These are phyloP conservation scores for Lasioglossum oenotherae DNA, from an alignment of 2,888 invertebrate species.

Conservation along the genomic window DNA sequence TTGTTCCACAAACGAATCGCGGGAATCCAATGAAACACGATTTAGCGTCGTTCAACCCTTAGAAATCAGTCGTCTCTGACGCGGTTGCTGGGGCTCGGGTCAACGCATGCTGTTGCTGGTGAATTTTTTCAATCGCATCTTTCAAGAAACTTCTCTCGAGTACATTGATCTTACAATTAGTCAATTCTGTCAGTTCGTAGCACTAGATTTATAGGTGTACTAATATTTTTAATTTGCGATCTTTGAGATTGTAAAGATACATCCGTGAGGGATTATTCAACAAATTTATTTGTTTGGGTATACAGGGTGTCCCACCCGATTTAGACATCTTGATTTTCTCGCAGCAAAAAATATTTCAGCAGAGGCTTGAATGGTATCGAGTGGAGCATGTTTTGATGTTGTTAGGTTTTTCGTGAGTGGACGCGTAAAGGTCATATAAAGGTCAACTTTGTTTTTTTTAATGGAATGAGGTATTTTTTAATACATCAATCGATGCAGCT, in stretches of 20 bases:
- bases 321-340: too few species aligned
- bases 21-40: constrained; percentile 7
- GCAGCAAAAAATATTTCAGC: too few species aligned
- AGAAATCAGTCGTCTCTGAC: neutral
- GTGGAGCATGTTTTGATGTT: too few species aligned
- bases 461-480: too few species aligned
- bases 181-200: neutral
- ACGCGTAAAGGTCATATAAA: too few species aligned
- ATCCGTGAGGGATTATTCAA: neutral
- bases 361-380: too few species aligned
- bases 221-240: too few species aligned
- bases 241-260: neutral
- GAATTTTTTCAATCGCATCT: neutral
- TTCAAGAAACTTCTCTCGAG: neutral
- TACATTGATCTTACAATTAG: neutral
- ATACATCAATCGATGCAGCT: too few species aligned
- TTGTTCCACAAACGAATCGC: constrained; percentile 5
- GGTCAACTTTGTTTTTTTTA: too few species aligned
- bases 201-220: neutral
- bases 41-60: constrained; percentile 11
- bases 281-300: neutral
- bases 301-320: too few species aligned
- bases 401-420: too few species aligned
- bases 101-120: neutral
- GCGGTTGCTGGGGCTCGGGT: neutral